Evolutionary conservation across 2,113 vertebrate species (phyloP).

Genomic region (Ctenomys sociabilis): DNA sequence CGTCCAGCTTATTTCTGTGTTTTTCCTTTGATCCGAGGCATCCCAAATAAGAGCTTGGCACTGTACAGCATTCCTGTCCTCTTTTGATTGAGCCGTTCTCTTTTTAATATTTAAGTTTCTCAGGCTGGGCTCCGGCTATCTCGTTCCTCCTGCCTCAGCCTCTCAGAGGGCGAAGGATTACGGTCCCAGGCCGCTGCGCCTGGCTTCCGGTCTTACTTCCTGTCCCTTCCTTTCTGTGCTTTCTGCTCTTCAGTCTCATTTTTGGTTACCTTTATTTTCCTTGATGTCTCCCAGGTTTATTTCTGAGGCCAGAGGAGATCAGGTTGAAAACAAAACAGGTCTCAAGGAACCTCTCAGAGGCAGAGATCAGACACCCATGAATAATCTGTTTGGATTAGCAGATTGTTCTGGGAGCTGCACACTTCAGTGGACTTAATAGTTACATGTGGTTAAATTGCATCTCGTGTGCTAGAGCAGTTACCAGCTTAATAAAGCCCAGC

Average conservation of each 20-base stretch:
- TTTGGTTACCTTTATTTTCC: background rate
- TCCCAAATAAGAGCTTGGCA: background rate
- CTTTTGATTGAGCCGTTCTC: background rate
- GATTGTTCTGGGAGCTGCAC: background rate
- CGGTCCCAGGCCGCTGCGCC: background rate
- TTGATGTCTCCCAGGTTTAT: background rate
- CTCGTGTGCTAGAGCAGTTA: background rate
- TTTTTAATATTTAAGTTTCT: background rate
- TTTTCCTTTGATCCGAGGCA: background rate
- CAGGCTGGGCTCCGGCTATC: background rate
- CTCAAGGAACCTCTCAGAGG: background rate
- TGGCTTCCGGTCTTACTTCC: background rate
- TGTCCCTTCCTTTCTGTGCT: too few relatives aligned
- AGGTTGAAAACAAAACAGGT: background rate
- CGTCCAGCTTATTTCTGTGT: background rate
- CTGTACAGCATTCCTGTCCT: fast-evolving
- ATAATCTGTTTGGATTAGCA: background rate
- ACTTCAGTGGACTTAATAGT: background rate
- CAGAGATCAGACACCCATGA: background rate
- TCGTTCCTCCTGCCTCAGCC: too few relatives aligned
- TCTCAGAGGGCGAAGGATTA: too few relatives aligned
- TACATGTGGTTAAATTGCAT: constrained; percentile 27
- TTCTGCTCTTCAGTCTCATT: background rate
- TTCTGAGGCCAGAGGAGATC: fast-evolving
- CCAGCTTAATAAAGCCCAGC: constrained; percentile 55